Evolutionary conservation across 2,888 invertebrate species (phyloP), one percentile per base, ranked within the genome.

Genomic region (Mongoloraphidia duomilia): DNA sequence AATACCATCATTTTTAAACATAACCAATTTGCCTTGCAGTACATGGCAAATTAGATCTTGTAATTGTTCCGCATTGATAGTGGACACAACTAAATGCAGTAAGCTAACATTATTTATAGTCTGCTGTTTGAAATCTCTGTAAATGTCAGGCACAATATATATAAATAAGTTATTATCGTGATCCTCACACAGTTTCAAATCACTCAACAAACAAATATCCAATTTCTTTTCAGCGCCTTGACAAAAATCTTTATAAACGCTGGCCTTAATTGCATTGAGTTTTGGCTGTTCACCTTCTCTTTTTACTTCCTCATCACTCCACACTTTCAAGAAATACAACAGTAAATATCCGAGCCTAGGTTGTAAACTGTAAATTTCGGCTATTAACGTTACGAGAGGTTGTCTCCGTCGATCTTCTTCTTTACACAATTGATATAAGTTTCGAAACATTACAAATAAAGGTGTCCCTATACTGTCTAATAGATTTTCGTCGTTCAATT

Each of bases 91-190:
- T 58, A 92, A 77, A 64, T 90, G 85, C 57, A 97, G 70, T 54
- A 97, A 73, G 61, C 90, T 85, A 52, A 85, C 80, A 66, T 93
- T 92, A 58, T 93, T 93, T 55, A 91, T 77, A 41, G 88, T 84
- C 61, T 84, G 82, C 58, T 83, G 82, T 62, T 89, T 85, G 67
- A 92, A 95, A 68, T 88, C 90, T 62, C 84, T 80, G 68, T 90
- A 96, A 52, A 95, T 77, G 65, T 93, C 93, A 45, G 95, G 93
- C 64, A 96, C 79, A 58, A 97, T 74, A 80, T 88, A 95, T 62
- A 91, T 84, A 67, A 95, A 81, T 65, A 95, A 76, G 61, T 84
- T 78, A 45, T 89, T 81, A 70, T 93, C 93, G 64, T 84, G 85
- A 65, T 90, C 84, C 66, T 93, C 92, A 64, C 94, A 89, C 53